Conservation (phyloP, 2,797 vertebrate species). For the Falco novaeseelandiae region DNA sequence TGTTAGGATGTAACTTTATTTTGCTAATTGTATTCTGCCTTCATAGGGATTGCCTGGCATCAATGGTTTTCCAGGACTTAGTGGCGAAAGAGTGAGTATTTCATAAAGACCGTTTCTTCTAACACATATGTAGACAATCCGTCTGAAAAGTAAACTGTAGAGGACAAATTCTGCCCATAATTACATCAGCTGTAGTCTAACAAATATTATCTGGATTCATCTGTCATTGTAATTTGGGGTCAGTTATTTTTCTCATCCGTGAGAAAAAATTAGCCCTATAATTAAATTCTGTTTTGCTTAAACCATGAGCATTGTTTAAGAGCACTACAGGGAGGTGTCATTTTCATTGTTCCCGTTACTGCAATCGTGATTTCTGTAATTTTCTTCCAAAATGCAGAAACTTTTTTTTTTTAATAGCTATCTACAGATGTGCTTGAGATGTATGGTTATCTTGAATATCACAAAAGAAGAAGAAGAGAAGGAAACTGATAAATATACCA, state of each 20-base stretch:
- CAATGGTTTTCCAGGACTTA: slow-evolving; percentile 66
- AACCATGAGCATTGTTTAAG: background rate
- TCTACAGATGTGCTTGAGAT: background rate
- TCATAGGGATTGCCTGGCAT: slow-evolving; percentile 76
- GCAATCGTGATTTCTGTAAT: background rate
- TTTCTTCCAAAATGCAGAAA: background rate
- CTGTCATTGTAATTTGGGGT: background rate
- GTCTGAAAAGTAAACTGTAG: background rate
- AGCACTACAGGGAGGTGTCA: background rate
- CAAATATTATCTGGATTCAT: background rate
- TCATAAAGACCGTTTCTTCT: background rate
- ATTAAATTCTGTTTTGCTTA: background rate
- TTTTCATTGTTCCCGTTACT: background rate
- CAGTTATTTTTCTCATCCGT: background rate
- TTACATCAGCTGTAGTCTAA: background rate
- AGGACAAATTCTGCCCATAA: background rate
- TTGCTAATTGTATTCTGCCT: background rate
- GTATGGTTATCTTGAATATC: background rate
- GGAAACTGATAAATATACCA: slow-evolving; percentile 16
- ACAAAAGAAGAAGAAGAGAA: background rate
- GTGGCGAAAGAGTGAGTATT: slow-evolving; percentile 76
- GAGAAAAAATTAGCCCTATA: background rate
- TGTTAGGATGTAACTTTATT: background rate
- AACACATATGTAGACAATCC: background rate
- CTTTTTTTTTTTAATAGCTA: background rate